These are phyloP conservation scores for Poeciliopsis retropinna DNA, from an alignment of 2,113 vertebrate genomes.

Conservation along the genomic window DNA sequence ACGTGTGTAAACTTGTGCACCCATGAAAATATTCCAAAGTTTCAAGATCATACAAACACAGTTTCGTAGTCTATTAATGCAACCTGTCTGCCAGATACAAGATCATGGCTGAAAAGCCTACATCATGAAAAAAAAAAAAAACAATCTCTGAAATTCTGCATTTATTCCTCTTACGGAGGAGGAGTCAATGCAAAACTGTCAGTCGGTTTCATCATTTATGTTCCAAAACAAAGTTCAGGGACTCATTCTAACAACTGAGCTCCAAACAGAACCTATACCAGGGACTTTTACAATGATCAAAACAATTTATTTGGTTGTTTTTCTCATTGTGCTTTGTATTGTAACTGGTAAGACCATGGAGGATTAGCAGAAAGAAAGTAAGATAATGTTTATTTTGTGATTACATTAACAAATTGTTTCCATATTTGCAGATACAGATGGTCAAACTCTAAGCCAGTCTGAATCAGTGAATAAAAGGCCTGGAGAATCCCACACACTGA, in stretches of 20 bases:
- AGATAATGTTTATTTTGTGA: not conserved
- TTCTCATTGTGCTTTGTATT: not conserved
- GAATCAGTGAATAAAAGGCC: constrained; percentile 13
- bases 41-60: too few relatives aligned
- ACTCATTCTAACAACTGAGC: not conserved
- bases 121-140: too few relatives aligned
- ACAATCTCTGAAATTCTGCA: too few relatives aligned
- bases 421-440: constrained; percentile 5
- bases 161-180: too few relatives aligned
- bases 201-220: too few relatives aligned
- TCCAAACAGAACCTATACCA: constrained; percentile 1
- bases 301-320: not conserved
- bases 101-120: too few relatives aligned
- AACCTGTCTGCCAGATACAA: too few relatives aligned
- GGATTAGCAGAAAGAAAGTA: not conserved
- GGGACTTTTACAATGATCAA: not conserved
- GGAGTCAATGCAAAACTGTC: too few relatives aligned
- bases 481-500: constrained; percentile 35
- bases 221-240: not conserved
- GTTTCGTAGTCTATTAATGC: too few relatives aligned
- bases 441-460: constrained; percentile 14
- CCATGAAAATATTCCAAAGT: too few relatives aligned
- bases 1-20: too few relatives aligned
- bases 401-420: not conserved
- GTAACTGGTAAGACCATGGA: not conserved